Evolutionary conservation across 1,140 invertebrate species (phyloP).

Genomic region (Ceratina australensis): DNA sequence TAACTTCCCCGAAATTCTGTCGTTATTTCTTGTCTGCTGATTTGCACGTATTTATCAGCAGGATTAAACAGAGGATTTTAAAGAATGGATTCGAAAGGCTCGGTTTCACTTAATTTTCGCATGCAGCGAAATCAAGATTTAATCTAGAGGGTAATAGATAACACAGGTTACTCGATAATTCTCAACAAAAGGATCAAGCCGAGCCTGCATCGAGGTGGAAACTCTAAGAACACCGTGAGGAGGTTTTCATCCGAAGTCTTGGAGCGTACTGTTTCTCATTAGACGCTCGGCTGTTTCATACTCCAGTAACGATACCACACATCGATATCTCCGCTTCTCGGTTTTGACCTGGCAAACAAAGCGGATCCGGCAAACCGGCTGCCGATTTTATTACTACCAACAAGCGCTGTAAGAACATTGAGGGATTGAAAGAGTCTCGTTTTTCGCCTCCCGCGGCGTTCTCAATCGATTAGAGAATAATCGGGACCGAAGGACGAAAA

Average conservation of each 20-base stretch:
- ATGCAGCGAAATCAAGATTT: slow-evolving; percentile 19
- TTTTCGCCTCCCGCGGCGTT: no score
- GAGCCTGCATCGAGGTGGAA: not conserved
- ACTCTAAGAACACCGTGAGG: slow-evolving; percentile 18
- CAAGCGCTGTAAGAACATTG: not conserved
- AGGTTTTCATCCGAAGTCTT: slow-evolving; percentile 23
- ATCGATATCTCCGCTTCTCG: not conserved
- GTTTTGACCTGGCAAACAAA: slow-evolving; percentile 16
- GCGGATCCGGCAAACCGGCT: no score
- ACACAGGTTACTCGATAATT: slow-evolving; percentile 36
- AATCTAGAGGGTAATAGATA: slow-evolving; percentile 37
- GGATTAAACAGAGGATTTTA: slow-evolving; percentile 14
- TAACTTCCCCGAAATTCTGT: no score
- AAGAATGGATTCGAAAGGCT: slow-evolving; percentile 13
- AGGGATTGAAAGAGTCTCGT: not conserved
- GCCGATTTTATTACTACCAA: slow-evolving; percentile 23
- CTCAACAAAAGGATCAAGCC: slow-evolving; percentile 39
- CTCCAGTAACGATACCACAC: not conserved
- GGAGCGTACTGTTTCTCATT: slow-evolving; percentile 37
- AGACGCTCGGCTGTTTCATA: slow-evolving; percentile 4
- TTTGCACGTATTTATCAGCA: not conserved
- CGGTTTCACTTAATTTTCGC: slow-evolving; percentile 26
- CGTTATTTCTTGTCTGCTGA: no score
- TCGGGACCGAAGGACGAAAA: not conserved
- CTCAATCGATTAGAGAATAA: not conserved